Conservation (phyloP, 2,888 invertebrate species). For the Eupithecia exiguata region DNA sequence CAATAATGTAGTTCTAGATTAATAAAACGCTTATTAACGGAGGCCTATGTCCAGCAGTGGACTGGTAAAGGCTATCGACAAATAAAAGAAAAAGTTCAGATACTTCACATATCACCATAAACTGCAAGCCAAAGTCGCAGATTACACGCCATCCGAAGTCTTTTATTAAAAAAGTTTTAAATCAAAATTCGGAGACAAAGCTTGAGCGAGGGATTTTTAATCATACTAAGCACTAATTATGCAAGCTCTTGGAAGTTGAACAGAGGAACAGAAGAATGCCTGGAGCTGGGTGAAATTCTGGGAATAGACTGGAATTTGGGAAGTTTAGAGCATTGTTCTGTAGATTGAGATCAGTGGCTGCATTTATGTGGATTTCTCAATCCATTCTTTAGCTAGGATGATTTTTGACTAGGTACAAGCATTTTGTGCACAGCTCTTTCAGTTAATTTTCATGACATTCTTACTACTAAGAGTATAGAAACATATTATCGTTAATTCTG, state of each 20-base stretch:
- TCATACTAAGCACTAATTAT: conserved; percentile 45
- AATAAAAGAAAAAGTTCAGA: background rate
- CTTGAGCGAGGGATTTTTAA: conserved; percentile 40
- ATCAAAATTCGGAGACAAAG: conserved; percentile 43
- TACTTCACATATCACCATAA: background rate
- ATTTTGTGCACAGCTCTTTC: background rate
- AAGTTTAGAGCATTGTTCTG: conserved; percentile 3
- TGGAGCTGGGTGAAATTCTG: background rate
- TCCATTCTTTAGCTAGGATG: background rate
- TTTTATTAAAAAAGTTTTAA: conserved; percentile 44
- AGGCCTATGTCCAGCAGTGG: background rate
- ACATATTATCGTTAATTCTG: background rate
- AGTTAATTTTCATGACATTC: background rate
- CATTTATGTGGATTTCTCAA: background rate
- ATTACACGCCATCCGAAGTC: conserved; percentile 20
- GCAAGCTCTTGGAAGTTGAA: conserved; percentile 38
- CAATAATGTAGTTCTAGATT: background rate
- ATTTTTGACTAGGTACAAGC: background rate
- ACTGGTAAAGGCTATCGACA: background rate
- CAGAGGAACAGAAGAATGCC: conserved; percentile 20
- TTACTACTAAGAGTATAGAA: background rate
- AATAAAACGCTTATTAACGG: background rate
- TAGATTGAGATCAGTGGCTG: background rate
- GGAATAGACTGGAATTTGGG: background rate
- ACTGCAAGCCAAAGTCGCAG: background rate